Percentiles rank a stretch among this genome's conserved stretches.
These are phyloP conservation scores for Carcina quercana DNA, from an alignment of 2,888 invertebrate species.

Conservation along the genomic window DNA sequence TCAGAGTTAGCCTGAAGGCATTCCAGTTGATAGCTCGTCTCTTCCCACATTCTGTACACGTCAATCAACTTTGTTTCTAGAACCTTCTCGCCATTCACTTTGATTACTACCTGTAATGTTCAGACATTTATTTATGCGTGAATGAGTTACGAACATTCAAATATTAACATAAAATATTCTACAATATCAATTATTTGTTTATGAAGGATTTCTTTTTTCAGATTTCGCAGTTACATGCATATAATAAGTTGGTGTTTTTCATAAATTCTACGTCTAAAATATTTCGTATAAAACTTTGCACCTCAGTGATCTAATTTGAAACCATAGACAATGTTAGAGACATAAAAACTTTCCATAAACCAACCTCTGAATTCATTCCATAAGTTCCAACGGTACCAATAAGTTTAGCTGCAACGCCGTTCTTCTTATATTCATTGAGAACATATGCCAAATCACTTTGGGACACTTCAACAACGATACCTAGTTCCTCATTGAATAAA, in stretches of 20 bases:
- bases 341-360: no score
- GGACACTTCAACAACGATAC: slow-evolving; percentile 86
- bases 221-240: no score
- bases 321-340: no score
- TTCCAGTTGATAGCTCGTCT: slow-evolving; percentile 94
- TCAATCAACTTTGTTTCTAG: slow-evolving; percentile 78
- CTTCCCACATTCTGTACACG: slow-evolving; percentile 93
- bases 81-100: slow-evolving; percentile 74
- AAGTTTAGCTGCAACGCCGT: slow-evolving; percentile 76
- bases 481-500: slow-evolving; percentile 90
- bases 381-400: slow-evolving; percentile 80
- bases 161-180: no score
- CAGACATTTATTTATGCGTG: no score
- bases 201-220: no score
- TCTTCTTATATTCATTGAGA: slow-evolving; percentile 73
- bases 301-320: no score
- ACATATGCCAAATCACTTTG: slow-evolving; percentile 72
- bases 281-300: no score
- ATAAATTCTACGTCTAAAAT: no score
- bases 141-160: no score
- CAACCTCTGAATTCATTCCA: slow-evolving; percentile 78
- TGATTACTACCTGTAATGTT: slow-evolving; percentile 64
- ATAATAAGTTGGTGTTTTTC: no score
- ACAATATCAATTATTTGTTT: no score
- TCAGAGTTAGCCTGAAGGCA: slow-evolving; percentile 85